Evolutionary conservation across 2,888 invertebrate species (phyloP), one percentile per base, ranked within the genome.

Genomic region (Embidobia sp.): DNA sequence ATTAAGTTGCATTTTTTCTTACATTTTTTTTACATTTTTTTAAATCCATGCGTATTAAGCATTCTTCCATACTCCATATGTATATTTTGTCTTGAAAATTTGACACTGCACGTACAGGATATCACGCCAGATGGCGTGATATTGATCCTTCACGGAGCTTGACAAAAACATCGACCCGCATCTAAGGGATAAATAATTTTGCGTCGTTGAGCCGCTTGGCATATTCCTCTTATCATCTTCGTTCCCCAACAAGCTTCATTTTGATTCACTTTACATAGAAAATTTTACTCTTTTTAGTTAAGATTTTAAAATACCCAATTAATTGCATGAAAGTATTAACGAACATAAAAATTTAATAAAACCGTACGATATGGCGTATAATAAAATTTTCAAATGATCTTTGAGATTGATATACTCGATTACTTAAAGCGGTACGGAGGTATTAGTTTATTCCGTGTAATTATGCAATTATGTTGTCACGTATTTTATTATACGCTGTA

Each of bases 111-210:
- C 70, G 35, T 59, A 44, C 63, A 61, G 40, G 61, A 72, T 66
- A 70, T 70, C 66, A 53, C 44, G 18, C 67, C 75, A 66, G 61
- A 72, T 75, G 76, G 70, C 72, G 44, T 42, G 66, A 78, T 80
- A 80, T 80, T 73, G 80, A 80, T 80, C 77, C 64, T 59, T 15
- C 55, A 59, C 31, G 49, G 16, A 15, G 53, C 57, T 66, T 29
- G 48, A 66, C 72, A 80, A 79, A 80, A 79, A 78, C 69, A 61
- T 33, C 35, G 44, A 72, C 42, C 51, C 55, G 66, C 75, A 78
- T 77, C 73, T 73, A 44, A 59, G 76, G 76, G 77, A 78, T 81
- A 81, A 81, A 83, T 79, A 81, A 81, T 82, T 80, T 82, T 46
- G 66, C 76, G 51, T 26, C 61, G 48, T 67, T 78, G 55, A 74